Evolutionary conservation across 2,888 invertebrate genomes (phyloP), one percentile per base, ranked within the genome.

Genomic region (Patella ulyssiponensis): DNA sequence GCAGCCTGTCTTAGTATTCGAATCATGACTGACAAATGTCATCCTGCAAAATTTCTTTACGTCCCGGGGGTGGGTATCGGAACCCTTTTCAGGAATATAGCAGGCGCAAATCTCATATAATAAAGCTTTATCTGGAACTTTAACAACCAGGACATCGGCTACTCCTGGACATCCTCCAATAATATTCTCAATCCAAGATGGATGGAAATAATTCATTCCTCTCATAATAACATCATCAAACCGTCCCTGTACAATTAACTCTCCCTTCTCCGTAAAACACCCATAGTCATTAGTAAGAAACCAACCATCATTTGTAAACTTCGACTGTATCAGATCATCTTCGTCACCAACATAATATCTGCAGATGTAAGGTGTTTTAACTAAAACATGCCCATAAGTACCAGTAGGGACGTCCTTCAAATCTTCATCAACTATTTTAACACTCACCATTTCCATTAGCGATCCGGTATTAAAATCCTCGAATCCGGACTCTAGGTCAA

Each of bases 341-440:
- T 58, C 58, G n/a, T 74, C 64, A 12, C 64, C 64, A 51, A 64
- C 56, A 58, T 74, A 74, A 12, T 23, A 7, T 12, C 15, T 44
- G 4, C 71, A 5, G 27, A 23, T 27, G 2, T 1, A 17, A 4
- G 4, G 44, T 15, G 27, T 23, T 15, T 53, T 52, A 11, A 72
- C 69, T 3, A 72, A 12, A 23, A 76, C 20, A n/a, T 76, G 53
- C 0, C 76, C 76, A 7, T 72, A 58, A 4, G 27, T 53, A 0
- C 74, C 77, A 1, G 33, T 7, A 3, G 75, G 73, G 12, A 75
- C 69, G 2, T 75, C 75, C n/a, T 53, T 15, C 52, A 58, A 4
- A 27, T 78, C 58, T 9, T 77, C 74, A 56, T 79, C 77, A 70
- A 78, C 77, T 4, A 80, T 20, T n/a, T 70, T 75, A 7, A 80